phyloP scores from a whole-genome alignment of 2,113 vertebrate species.

The Trogon surrucura region DNA sequence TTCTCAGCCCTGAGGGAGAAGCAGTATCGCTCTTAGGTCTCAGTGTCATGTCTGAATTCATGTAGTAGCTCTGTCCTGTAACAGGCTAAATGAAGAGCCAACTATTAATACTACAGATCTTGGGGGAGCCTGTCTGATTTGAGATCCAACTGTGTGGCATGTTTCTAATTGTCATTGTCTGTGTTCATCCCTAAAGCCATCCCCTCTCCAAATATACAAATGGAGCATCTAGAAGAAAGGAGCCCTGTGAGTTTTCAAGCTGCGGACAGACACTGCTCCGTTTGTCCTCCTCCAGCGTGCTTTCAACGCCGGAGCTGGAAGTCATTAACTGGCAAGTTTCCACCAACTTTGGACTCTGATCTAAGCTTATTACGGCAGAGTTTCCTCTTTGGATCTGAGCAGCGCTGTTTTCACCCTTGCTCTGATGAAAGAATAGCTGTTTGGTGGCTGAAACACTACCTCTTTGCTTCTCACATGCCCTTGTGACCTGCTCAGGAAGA shows the following conservation, averaged over 20 bases:
- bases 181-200: neutral
- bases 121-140: neutral
- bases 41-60: neutral
- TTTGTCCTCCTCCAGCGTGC: neutral
- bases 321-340: slow-evolving; percentile 33
- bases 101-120: neutral
- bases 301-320: slow-evolving; percentile 20
- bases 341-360: slow-evolving; percentile 14
- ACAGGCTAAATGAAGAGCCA: neutral
- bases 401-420: neutral
- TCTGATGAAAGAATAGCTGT: slow-evolving; percentile 23
- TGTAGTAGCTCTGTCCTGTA: neutral
- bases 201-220: neutral
- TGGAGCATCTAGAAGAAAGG: neutral
- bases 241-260: neutral
- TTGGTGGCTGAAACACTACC: neutral
- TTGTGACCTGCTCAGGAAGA: slow-evolving; percentile 5
- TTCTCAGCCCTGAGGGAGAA: neutral
- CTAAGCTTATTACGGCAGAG: slow-evolving; percentile 38
- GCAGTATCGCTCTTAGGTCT: neutral
- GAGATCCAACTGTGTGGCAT: neutral
- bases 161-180: neutral
- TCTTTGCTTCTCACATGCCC: neutral
- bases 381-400: slow-evolving; percentile 23
- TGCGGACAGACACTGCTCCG: slow-evolving; percentile 7